Conservation (phyloP, 2,113 vertebrate genomes). For the Axis porcinus region DNA sequence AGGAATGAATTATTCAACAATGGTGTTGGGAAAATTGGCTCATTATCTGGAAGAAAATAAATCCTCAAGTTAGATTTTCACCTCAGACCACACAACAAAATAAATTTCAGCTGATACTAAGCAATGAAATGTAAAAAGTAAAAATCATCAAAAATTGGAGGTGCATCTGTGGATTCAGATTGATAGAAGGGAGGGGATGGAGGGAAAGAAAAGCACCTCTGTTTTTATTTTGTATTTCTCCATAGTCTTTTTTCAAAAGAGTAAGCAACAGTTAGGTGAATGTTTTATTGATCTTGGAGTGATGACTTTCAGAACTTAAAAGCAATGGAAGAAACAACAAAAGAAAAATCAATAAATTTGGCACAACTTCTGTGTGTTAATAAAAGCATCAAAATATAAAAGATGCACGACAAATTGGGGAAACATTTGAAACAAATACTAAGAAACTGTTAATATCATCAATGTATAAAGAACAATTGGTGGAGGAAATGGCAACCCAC, state of each 20-base stretch:
- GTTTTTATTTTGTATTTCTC: background rate
- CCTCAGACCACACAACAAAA: constrained; percentile 55
- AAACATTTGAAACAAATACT: background rate
- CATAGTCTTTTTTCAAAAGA: background rate
- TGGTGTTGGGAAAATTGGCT: constrained; percentile 63
- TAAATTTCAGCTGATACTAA: constrained; percentile 50
- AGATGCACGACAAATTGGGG: background rate
- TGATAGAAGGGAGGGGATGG: background rate
- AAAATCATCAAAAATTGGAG: constrained; percentile 20
- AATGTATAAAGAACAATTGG: background rate
- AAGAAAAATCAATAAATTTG: background rate
- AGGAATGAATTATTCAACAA: constrained; percentile 72
- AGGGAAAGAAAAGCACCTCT: background rate
- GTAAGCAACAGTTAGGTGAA: background rate
- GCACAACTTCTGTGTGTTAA: background rate
- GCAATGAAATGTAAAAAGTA: constrained; percentile 18
- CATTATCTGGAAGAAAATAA: constrained; percentile 37
- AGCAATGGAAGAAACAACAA: background rate
- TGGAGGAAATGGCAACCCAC: background rate
- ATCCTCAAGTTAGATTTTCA: constrained; percentile 43
- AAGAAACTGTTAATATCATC: background rate
- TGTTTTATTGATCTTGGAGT: background rate
- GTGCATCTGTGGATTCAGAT: background rate
- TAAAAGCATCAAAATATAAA: constrained; percentile 1
- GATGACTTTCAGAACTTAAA: background rate